Evolutionary conservation across 2,797 vertebrate genomes (phyloP), one percentile per base, ranked within the genome.

Genomic region (Karalla daura): DNA sequence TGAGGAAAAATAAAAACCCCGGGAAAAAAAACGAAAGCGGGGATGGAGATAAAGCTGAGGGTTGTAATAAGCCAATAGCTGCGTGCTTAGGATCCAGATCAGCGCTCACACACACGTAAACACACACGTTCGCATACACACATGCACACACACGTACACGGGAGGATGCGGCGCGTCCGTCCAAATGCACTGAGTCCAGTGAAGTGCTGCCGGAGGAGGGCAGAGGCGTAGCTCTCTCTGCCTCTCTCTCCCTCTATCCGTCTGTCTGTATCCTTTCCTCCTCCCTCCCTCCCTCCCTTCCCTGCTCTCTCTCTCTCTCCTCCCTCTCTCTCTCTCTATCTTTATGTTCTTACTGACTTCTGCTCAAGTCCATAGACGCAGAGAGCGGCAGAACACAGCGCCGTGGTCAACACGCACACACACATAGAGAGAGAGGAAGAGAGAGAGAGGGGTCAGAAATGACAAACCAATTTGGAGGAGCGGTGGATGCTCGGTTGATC

Each of bases 401-500:
- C 80, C 65, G 70, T 78, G 84, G 84, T 84, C 80, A 75, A 67
- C 45, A 10, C 23, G 9, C 43, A 45, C 24, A 17, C 8, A 15
- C 3, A 8, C 39, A 8, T 20, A 13, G 3, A 15, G 47, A 35
- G 30, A 21, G 51, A 18, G n/a, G n/a, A n/a, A n/a, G 35, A n/a
- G 30, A 23, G 12, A 20, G 24, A 30, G 30, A 30, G 82, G 86
- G 90, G 86, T 89, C 86, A 86, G 84, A 91, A 89, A 94, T 92
- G 92, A 94, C 91, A 92, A 93, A 92, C 90, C 91, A 92, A 92
- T 93, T 92, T 91, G 84, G 84, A 91, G 87, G 76, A 54, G 84
- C 76, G 74, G 85, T 88, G 85, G 88, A 91, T 78, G 88, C 87
- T 89, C 79, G 82, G 83, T 68, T 82, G 86, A 86, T 85, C 67